Evolutionary conservation across 2,797 vertebrate species (phyloP), one percentile per base, ranked within the genome.

Genomic region (Xyrichtys novacula): DNA sequence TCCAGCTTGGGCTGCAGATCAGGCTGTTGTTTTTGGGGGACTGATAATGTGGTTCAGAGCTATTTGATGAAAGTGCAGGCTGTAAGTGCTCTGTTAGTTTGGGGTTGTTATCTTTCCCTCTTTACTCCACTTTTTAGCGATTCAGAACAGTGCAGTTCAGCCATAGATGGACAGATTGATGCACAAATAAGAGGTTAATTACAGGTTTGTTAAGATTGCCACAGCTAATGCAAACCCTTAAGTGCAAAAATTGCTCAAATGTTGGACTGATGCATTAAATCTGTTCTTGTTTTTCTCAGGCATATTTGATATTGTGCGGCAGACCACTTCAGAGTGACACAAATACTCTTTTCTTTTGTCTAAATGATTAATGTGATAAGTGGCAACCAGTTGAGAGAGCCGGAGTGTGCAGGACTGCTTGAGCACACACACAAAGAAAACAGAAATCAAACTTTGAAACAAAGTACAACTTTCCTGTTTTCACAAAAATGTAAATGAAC

Each of bases 301-400:
- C 38, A 26, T 60, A 34, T 48, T n/a, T 7, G 7, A 54, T 65
- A 20, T 46, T 4, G 22, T 54, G 62, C 42, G 40, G 29, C 12
- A 72, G 59, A 69, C 54, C 44, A n/a, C 62, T 54, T 25, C 12
- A 9, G 17, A 68, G 38, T n/a, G 36, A 62, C 47, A 70, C 39
- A 74, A 59, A 66, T 63, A 36, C 17, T 39, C 42, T 60, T 55
- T 47, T 31, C 29, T 54, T 16, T n/a, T 6, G 47, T 59, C 14
- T 56, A 42, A 71, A 78, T 62, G 43, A 78, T 78, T 70, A 57
- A 70, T 64, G 44, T 36, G 29, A 23, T 46, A 47, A 74, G 50
- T 36, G 47, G 29, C 50, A 52, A 32, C 28, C 26, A 4, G 6
- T 5, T 32, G 50, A 25, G 65, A 47, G 48, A 42, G 31, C 48